Base-by-base conservation (phyloP, 2,113 vertebrate genomes). In the Trachemys scripta region DNA sequence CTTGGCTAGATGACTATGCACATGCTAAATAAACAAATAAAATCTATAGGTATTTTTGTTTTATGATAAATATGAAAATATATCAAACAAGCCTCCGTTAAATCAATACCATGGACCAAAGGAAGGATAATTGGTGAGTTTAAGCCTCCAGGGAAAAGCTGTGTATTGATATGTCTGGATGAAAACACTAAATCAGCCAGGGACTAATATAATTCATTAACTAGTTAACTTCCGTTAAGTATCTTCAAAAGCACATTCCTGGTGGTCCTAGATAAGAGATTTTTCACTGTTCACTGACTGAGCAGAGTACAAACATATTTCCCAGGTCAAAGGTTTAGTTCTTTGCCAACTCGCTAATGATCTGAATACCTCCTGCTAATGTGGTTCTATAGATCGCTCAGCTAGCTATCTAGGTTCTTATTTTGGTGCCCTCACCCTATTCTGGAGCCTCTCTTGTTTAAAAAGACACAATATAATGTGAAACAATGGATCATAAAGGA, bases 231-330 rank as follows among this genome's bases (percentile, higher is more conserved):
- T 79, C 29, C 13, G 27, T 29, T 51, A 24, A 4, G n/a, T 50
- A 82, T 19, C 45, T 42, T 35, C 17, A 50, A 2, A 45, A 4
- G 10, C 19, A 3, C 22, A 29, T 45, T 45, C n/a, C 38, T 88
- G n/a, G 17, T 51, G 75, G 42, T 29, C 57, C 59, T 62, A 84
- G 29, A 6, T 42, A 81, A 1, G 3, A 9, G 0, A 1, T 62
- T 90, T 90, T 84, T n/a, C 53, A 6, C 12, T 29, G 12, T 82
- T 51, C 51, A 38, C 80, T 81, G 79, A 81, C 79, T 8, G 31
- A 24, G 59, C 54, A 76, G 72, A 2, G 8, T 51, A 22, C 50
- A 84, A 80, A 31, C 51, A 38, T 42, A 22, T 56, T 91, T 35
- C 45, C 86, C 59, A 49, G n/a, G 16, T 62, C 75, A 57, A 50